A percentile compares a stretch with the other conserved stretches of the same genome.
Evolutionary conservation across 2,797 vertebrate species (phyloP).

Genomic region (Mormyrops attenuatus): DNA sequence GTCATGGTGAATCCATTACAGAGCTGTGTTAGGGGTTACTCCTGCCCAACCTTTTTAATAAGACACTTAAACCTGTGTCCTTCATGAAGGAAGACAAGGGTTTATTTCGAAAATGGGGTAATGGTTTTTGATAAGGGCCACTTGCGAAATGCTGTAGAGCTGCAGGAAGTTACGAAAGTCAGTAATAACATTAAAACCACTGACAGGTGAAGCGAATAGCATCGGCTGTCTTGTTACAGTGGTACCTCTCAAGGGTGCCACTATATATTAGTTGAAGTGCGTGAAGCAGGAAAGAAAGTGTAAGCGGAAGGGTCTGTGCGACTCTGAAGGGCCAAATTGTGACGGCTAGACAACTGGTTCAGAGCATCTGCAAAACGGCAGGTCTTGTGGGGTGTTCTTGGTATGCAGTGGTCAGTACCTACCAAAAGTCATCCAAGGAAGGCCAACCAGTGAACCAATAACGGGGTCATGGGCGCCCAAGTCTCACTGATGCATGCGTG

Average conservation of each 20-base stretch:
- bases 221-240: background rate
- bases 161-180: background rate
- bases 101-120: background rate
- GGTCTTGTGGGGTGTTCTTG: background rate
- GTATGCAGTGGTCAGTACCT: background rate
- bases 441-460: background rate
- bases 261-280: background rate
- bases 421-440: background rate
- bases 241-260: background rate
- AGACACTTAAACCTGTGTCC: background rate
- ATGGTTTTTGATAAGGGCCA: background rate
- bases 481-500: background rate
- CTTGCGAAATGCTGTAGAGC: background rate
- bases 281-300: background rate
- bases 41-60: background rate
- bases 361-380: background rate
- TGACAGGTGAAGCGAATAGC: background rate
- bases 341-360: background rate
- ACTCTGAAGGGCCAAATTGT: background rate
- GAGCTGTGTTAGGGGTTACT: background rate
- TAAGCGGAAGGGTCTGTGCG: background rate
- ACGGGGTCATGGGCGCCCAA: background rate
- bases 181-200: background rate
- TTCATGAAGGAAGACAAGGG: background rate
- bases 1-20: conserved; percentile 2